phyloP scores from a whole-genome alignment of 2,888 invertebrate genomes.

The Meloe dianella region DNA sequence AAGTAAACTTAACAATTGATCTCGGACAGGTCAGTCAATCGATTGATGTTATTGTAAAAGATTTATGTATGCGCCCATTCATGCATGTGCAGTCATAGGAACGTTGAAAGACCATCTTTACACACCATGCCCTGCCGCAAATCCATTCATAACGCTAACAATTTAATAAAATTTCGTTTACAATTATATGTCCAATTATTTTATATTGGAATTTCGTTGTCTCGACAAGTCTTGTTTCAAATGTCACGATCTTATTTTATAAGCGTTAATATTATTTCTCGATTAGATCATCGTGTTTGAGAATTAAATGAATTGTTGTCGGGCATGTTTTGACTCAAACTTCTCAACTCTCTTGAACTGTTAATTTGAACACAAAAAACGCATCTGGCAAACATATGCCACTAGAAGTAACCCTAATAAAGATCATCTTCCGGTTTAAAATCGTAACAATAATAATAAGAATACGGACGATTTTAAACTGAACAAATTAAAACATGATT shows the following conservation, averaged over 20 bases:
- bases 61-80: background rate
- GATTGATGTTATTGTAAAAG: background rate
- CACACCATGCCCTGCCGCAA: background rate
- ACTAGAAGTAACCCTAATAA: background rate
- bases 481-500: background rate
- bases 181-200: background rate
- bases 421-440: background rate
- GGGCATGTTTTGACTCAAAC: background rate
- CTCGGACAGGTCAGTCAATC: slow-evolving; percentile 84
- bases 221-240: background rate
- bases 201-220: background rate
- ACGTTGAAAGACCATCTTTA: background rate
- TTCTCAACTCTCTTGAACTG: slow-evolving; percentile 18
- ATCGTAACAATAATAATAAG: background rate
- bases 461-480: background rate
- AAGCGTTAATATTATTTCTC: background rate
- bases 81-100: background rate
- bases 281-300: slow-evolving; percentile 27
- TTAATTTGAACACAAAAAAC: slow-evolving; percentile 21
- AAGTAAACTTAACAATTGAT: slow-evolving; percentile 96
- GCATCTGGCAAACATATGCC: slow-evolving; percentile 32
- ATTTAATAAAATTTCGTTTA: too few species aligned
- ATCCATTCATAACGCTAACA: background rate
- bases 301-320: slow-evolving; percentile 26
- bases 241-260: slow-evolving; percentile 1